These are phyloP conservation scores for Nibea coibor DNA, from an alignment of 2,113 vertebrate genomes.

Conservation along the genomic window DNA sequence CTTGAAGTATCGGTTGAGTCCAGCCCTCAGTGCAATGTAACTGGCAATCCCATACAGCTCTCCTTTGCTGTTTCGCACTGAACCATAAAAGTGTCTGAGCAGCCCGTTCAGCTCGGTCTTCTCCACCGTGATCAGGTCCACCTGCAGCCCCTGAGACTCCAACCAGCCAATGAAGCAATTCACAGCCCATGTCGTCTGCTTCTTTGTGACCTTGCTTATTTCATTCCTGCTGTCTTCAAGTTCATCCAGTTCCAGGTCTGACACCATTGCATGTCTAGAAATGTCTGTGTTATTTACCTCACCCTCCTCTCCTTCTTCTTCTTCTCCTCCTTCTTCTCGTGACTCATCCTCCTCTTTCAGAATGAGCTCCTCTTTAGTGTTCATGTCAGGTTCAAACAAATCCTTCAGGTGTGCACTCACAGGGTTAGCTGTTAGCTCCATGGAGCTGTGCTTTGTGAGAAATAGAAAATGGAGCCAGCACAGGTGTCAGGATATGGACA, in stretches of 20 bases:
- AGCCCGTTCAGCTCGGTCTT: constrained; percentile 18
- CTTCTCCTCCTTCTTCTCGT: neutral
- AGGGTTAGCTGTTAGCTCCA: constrained; percentile 11
- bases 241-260: constrained; percentile 34
- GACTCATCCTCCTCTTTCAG: constrained; percentile 32
- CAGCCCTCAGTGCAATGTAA: constrained; percentile 38
- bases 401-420: constrained; percentile 8
- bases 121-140: neutral
- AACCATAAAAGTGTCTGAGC: constrained; percentile 35
- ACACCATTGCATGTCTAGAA: constrained; percentile 15
- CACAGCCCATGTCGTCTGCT: constrained; percentile 31
- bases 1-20: constrained; percentile 24
- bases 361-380: neutral
- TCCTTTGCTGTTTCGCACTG: constrained; percentile 31
- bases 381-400: neutral
- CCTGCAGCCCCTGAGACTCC: constrained; percentile 25
- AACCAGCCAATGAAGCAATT: constrained; percentile 28
- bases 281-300: neutral
- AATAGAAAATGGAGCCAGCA: neutral
- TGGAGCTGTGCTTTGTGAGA: neutral
- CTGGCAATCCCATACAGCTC: constrained; percentile 41
- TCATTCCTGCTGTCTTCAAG: constrained; percentile 15
- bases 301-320: constrained; percentile 2
- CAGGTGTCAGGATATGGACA: neutral
- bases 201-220: constrained; percentile 22